A percentile compares a stretch with the other conserved stretches of the same genome.
phyloP scores from a whole-genome alignment of 2,888 invertebrate genomes.

The Orchestes rusci region DNA sequence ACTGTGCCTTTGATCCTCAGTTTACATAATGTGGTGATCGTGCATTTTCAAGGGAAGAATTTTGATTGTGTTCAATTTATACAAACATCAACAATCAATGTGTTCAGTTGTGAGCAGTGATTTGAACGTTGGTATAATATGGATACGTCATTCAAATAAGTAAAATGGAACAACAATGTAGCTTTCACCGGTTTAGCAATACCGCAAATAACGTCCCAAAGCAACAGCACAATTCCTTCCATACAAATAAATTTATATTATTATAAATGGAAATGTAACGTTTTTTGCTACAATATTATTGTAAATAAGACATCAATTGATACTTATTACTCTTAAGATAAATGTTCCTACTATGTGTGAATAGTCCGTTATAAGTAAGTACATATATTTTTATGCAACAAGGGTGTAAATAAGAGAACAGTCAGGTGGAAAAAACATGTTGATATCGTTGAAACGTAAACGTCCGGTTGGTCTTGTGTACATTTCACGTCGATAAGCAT shows the following conservation, averaged over 20 bases:
- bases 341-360: conserved; percentile 37
- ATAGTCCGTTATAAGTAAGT: no score
- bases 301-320: conserved; percentile 28
- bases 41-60: no score
- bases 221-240: conserved; percentile 31
- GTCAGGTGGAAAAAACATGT: conserved; percentile 11
- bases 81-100: no score
- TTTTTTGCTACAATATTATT: conserved; percentile 29
- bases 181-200: conserved; percentile 24
- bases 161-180: no score
- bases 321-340: conserved; percentile 29
- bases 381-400: conserved; percentile 32
- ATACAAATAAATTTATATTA: conserved; percentile 16
- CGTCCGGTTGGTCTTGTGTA: no score
- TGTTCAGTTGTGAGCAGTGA: no score
- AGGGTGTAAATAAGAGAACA: conserved; percentile 26
- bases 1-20: conserved; percentile 29
- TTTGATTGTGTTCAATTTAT: no score
- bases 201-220: conserved; percentile 29
- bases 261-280: conserved; percentile 22
- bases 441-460: no score
- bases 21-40: conserved; percentile 27
- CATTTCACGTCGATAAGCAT: no score
- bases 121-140: no score
- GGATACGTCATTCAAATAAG: no score